phyloP scores from a whole-genome alignment of 1,140 invertebrate species.

The Tribolium castaneum region DNA sequence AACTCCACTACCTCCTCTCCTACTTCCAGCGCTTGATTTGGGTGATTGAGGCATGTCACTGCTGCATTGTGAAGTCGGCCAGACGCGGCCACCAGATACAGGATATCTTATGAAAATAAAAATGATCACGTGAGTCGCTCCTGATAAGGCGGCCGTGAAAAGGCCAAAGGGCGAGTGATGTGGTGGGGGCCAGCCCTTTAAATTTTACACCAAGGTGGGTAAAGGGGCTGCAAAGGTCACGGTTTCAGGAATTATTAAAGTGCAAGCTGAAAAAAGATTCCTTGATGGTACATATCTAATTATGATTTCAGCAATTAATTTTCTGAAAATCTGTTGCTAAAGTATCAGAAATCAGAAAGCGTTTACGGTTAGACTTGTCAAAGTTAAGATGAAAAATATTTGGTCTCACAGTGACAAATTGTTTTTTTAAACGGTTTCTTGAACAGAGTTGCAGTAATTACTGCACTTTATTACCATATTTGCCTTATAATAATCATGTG shows the following conservation, averaged over 20 bases:
- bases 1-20: background rate
- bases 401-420: too few species aligned
- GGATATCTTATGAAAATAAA: slow-evolving; percentile 45
- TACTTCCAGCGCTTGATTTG: background rate
- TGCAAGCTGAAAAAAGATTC: too few species aligned
- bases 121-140: slow-evolving; percentile 39
- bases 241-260: too few species aligned
- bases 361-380: too few species aligned
- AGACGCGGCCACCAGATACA: slow-evolving; percentile 43
- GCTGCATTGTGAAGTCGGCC: slow-evolving; percentile 42
- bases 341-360: too few species aligned
- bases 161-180: slow-evolving; percentile 33
- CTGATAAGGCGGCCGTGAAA: slow-evolving; percentile 35
- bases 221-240: too few species aligned
- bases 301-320: too few species aligned
- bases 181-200: background rate
- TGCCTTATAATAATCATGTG: background rate
- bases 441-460: background rate
- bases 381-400: too few species aligned
- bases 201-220: too few species aligned
- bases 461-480: background rate
- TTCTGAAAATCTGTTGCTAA: too few species aligned
- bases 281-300: too few species aligned
- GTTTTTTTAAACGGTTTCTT: too few species aligned
- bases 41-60: slow-evolving; percentile 31